These are phyloP conservation scores for Vombatus ursinus DNA, from an alignment of 2,113 vertebrate genomes.

Conservation along the genomic window DNA sequence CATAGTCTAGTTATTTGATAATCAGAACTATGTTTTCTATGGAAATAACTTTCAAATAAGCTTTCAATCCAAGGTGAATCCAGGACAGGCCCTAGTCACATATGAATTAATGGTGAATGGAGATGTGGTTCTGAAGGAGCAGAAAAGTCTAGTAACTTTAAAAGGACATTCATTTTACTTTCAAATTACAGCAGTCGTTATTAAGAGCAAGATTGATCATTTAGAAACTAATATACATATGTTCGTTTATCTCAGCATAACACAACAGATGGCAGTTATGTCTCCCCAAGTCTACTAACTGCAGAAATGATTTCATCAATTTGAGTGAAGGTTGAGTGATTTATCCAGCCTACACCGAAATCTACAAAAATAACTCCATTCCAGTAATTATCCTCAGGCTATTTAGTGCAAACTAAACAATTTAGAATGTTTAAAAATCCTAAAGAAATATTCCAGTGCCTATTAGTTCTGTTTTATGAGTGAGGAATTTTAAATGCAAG, in stretches of 20 bases:
- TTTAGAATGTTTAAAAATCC: conserved; percentile 21
- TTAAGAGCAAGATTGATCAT: conserved; percentile 19
- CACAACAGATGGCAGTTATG: conserved; percentile 1
- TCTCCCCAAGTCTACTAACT: neutral
- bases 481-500: conserved; percentile 7
- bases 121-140: neutral
- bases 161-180: conserved; percentile 21
- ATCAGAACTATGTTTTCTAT: neutral
- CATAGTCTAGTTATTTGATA: neutral
- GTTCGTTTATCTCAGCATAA: conserved; percentile 15
- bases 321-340: neutral
- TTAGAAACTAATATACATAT: conserved; percentile 12
- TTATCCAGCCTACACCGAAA: neutral
- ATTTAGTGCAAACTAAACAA: conserved; percentile 20
- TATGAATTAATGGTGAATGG: neutral
- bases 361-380: conserved; percentile 13
- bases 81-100: neutral
- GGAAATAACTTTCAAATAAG: neutral
- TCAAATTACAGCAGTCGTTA: conserved; percentile 7
- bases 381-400: neutral
- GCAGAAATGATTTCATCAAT: neutral
- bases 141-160: conserved; percentile 20
- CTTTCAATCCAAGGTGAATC: neutral
- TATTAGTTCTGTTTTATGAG: conserved; percentile 36
- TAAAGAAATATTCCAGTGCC: conserved; percentile 5